Evolutionary conservation across 2,797 vertebrate species (phyloP).

Genomic region (Macropodus opercularis): DNA sequence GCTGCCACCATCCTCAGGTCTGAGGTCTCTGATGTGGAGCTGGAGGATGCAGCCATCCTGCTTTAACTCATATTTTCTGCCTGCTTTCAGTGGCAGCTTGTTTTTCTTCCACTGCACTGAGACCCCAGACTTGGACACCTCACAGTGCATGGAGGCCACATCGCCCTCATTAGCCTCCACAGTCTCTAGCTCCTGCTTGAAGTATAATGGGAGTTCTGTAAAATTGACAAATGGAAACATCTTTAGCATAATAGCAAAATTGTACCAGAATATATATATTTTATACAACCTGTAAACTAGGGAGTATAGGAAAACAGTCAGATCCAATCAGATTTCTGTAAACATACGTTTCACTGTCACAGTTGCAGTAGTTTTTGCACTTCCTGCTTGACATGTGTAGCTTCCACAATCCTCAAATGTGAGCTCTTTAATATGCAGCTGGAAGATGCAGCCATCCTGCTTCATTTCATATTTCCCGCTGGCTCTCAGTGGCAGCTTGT

Average conservation of each 20-base stretch:
- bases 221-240: no score
- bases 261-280: no score
- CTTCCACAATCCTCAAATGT: constrained; percentile 83
- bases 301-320: no score
- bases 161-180: constrained; percentile 80
- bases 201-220: no score
- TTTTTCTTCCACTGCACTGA: constrained; percentile 85
- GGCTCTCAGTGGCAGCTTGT: constrained; percentile 75
- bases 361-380: constrained; percentile 47
- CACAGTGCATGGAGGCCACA: constrained; percentile 77
- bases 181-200: no score
- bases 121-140: constrained; percentile 79
- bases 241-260: no score
- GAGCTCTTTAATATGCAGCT: constrained; percentile 82
- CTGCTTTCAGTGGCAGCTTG: constrained; percentile 74
- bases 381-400: constrained; percentile 79
- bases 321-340: no score
- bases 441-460: constrained; percentile 77
- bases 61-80: constrained; percentile 80
- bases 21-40: constrained; percentile 83
- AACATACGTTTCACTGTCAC: constrained; percentile 55
- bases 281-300: no score
- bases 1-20: constrained; percentile 82
- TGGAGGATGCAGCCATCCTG: constrained; percentile 78
- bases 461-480: constrained; percentile 81